A percentile compares a stretch with the other conserved stretches of the same genome.
Conservation (phyloP, 2,113 vertebrate species). For the Plecotus auritus region DNA sequence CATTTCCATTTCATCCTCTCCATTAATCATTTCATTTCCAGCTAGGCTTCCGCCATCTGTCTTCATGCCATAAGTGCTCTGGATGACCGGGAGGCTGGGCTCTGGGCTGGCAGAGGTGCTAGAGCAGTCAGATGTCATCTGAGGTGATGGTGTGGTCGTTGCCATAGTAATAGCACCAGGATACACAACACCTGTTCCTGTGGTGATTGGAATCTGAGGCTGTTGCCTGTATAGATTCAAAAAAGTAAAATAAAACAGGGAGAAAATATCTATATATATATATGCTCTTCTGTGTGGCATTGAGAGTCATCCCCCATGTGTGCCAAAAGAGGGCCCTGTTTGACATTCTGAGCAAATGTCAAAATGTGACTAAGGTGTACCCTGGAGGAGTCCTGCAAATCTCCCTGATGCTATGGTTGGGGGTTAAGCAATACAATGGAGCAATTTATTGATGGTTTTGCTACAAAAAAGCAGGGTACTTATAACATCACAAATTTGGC, state of each 20-base stretch:
- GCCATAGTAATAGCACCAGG: conserved; percentile 97
- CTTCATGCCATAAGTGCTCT: conserved; percentile 98
- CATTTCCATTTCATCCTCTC: conserved; percentile 98
- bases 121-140: conserved; percentile 99
- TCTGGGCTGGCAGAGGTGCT: conserved; percentile 98
- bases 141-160: conserved; percentile 95
- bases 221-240: conserved; percentile 84
- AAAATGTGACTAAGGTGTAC: neutral
- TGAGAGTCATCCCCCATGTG: neutral
- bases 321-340: neutral
- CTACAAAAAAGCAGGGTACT: neutral
- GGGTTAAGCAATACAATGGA: neutral
- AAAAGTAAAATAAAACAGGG: conserved; percentile 50
- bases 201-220: conserved; percentile 97
- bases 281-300: neutral
- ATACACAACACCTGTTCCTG: conserved; percentile 95
- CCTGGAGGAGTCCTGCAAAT: neutral
- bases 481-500: neutral
- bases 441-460: neutral
- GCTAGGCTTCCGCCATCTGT: conserved; percentile 88
- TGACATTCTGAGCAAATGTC: neutral
- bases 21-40: conserved; percentile 90
- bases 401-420: neutral
- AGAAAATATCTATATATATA: neutral
- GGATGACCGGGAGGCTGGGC: conserved; percentile 97